Conservation (phyloP, 1,140 invertebrate species). For the Nomia melanderi region DNA sequence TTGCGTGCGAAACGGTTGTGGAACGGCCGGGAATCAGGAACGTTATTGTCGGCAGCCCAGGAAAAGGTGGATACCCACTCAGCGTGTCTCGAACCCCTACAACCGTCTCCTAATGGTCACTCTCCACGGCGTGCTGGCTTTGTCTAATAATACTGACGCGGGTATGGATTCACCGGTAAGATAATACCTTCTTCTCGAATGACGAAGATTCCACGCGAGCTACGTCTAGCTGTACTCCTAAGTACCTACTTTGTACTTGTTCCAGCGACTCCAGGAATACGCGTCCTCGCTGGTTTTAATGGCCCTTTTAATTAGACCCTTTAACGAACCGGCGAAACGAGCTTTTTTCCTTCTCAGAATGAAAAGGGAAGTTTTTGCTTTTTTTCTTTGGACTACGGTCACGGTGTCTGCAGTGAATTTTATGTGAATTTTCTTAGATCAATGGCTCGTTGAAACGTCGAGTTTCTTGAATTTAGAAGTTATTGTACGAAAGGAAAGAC, state of each 20-base stretch:
- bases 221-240: neutral
- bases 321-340: no score
- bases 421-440: no score
- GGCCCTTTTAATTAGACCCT: no score
- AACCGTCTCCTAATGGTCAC: constrained; percentile 38
- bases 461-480: no score
- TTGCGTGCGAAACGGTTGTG: constrained; percentile 40
- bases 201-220: constrained; percentile 16
- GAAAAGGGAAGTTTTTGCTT: no score
- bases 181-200: constrained; percentile 43
- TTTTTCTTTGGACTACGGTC: no score
- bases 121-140: constrained; percentile 36
- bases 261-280: neutral
- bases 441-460: no score
- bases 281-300: neutral
- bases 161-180: constrained; percentile 37
- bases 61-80: constrained; percentile 53
- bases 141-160: constrained; percentile 47
- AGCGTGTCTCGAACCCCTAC: constrained; percentile 23
- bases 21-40: constrained; percentile 18
- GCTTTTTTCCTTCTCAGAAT: no score
- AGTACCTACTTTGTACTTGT: neutral
- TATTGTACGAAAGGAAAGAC: no score
- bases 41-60: constrained; percentile 22
- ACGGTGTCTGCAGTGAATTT: no score